phyloP scores from a whole-genome alignment of 2,888 invertebrate species.

The Biston betularia region DNA sequence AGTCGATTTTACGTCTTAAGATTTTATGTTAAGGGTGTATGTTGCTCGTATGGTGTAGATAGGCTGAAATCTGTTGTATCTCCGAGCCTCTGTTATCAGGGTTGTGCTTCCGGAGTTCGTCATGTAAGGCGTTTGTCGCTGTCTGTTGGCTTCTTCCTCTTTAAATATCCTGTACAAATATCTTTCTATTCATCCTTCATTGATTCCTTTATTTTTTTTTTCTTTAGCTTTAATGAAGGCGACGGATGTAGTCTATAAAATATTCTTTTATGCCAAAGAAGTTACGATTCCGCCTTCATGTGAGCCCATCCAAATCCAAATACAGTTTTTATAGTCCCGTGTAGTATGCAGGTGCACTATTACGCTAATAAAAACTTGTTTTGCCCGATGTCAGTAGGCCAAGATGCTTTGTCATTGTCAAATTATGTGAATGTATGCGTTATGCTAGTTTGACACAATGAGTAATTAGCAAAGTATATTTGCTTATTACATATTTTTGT shows the following conservation, averaged over 20 bases:
- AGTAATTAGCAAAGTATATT: no score
- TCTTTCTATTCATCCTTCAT: slow-evolving; percentile 32
- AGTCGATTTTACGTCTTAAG: slow-evolving; percentile 28
- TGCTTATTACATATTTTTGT: no score
- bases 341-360: neutral
- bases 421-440: no score
- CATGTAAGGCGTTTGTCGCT: slow-evolving; percentile 47
- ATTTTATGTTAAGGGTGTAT: slow-evolving; percentile 5
- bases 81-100: slow-evolving; percentile 30
- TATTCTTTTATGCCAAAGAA: neutral
- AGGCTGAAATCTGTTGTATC: slow-evolving; percentile 21
- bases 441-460: no score
- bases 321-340: neutral
- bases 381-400: no score
- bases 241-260: slow-evolving; percentile 23
- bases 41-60: slow-evolving; percentile 11
- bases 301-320: neutral
- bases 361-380: no score
- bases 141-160: slow-evolving; percentile 45
- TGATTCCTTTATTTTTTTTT: slow-evolving; percentile 26
- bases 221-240: slow-evolving; percentile 26
- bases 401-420: no score
- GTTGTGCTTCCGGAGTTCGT: slow-evolving; percentile 47
- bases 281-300: neutral
- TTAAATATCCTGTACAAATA: slow-evolving; percentile 55